Base-by-base conservation (phyloP, 2,113 vertebrate genomes). In the Neogobius melanostomus region DNA sequence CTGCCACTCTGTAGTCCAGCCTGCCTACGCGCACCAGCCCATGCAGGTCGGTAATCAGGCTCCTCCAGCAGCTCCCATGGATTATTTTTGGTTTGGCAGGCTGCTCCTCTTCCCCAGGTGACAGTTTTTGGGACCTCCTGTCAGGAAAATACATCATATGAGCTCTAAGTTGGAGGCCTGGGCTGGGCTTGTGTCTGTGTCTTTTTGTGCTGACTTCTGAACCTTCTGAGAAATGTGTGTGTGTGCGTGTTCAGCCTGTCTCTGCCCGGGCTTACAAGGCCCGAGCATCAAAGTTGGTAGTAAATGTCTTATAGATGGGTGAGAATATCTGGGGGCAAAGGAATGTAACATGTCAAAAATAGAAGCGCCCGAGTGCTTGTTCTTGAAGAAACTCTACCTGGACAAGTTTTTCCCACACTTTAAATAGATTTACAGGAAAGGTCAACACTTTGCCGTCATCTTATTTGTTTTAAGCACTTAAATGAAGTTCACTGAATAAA, bases 301-400 rank as follows among this genome's bases (percentile, higher is more conserved):
- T 90, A 92, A 91, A 93, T 91, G 89, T 92, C 90, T 92, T 93
- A 92, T 92, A 91, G 88, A 91, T 87, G 89, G 89, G 92, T 87
- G 91, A 92, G 91, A 94, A 92, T 89, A 92, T 91, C 85, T 92
- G 72, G 82, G 68, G 76, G 85, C 50, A 85, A 91, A 90, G 90
- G 92, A 93, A 94, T 94, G 91, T 92, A 82, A 82, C 90, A 91
- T 87, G 91, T 93, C 89, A 92, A 91, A 92, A 93, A 93, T 91
- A 92, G 91, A 91, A 82, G 70, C 79, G 64, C 71, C 60, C 56
- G 66, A 71, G 15, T 8, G 85, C 84, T 85, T 89, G 88, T 89
- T 90, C 70, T 78, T 86, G 71, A 85, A 75, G 79, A 82, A 74
- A 75, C 66, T 16, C 45, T 17, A 42, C 49, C 52, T 77, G 42